Evolutionary conservation across 2,797 vertebrate species (phyloP), one percentile per base, ranked within the genome.

Genomic region (Coracias cyanogaster): DNA sequence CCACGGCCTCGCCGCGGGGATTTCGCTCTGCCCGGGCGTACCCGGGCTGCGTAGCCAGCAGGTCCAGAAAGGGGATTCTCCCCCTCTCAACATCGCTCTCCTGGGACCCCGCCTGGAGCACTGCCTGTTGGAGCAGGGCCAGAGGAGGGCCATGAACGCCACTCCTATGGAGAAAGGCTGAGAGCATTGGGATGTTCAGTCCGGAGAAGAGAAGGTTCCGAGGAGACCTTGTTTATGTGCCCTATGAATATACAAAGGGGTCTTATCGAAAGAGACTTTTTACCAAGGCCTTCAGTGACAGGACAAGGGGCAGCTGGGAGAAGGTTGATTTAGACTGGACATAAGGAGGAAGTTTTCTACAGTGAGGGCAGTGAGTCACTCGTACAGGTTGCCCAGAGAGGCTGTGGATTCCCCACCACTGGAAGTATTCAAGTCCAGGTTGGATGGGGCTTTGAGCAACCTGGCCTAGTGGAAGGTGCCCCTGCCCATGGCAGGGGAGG

Each of bases 21-120:
- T 3, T 24, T 29, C 15, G 12, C 22, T 18, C 24, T 7, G 22
- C 28, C 1, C 64, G 37, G 0, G 24, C 31, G 16, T 7, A 6
- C 10, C 13, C 1, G 31, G 35, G 25, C 72, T 12, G 52, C 37
- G 4, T 0, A 5, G 21, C 9, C 28, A 10, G 28, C 35, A 7
- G 45, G 45, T 7, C 11, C 10, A 26, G 49, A 24, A 22, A 51
- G 51, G 26, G 7, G 15, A 26, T 16, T 43, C 8, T 16, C 6
- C 41, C 51, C 4, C 24, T 16, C 35, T 7, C 45, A 5, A 12
- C 20, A 29, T 51, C 5, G 13, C 26, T 24, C 31, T 46, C 19
- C 41, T 46, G 45, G 45, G 45, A 46, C 45, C 19, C 45, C 28
- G 10, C 35, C 46, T 15, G 25, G 9, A 55, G 33, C 24, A 3